A percentile compares a stretch with the other conserved stretches of the same genome.
phyloP scores from a whole-genome alignment of 2,113 vertebrate species.

The Marmota monax region DNA sequence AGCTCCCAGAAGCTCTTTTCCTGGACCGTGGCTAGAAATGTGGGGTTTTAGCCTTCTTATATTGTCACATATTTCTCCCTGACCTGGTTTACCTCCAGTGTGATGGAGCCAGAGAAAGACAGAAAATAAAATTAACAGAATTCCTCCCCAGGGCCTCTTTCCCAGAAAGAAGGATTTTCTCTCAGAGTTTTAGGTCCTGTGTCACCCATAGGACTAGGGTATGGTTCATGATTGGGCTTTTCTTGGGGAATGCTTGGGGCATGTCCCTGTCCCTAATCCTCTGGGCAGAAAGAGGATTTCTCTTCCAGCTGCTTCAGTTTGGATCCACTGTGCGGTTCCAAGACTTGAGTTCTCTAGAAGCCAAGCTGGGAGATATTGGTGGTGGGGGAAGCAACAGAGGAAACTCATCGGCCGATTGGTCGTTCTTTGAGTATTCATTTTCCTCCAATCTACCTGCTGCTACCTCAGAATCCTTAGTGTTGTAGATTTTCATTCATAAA shows the following conservation, averaged over 20 bases:
- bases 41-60: neutral
- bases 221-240: neutral
- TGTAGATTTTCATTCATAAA: neutral
- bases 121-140: neutral
- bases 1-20: neutral
- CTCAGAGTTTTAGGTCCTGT: neutral
- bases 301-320: neutral
- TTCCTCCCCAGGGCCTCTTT: neutral
- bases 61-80: neutral
- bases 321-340: neutral
- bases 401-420: neutral
- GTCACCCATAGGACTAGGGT: neutral
- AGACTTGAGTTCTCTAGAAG: neutral
- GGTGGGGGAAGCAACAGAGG: neutral
- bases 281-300: neutral
- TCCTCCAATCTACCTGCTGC: neutral
- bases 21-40: neutral
- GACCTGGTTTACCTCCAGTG: neutral
- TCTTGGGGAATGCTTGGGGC: neutral
- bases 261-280: neutral
- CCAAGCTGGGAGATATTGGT: neutral
- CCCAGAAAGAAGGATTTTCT: neutral
- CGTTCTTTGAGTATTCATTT: neutral
- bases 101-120: neutral
- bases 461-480: neutral